Evolutionary conservation across 2,888 invertebrate genomes (phyloP).

Genomic region (Harmothoe impar): DNA sequence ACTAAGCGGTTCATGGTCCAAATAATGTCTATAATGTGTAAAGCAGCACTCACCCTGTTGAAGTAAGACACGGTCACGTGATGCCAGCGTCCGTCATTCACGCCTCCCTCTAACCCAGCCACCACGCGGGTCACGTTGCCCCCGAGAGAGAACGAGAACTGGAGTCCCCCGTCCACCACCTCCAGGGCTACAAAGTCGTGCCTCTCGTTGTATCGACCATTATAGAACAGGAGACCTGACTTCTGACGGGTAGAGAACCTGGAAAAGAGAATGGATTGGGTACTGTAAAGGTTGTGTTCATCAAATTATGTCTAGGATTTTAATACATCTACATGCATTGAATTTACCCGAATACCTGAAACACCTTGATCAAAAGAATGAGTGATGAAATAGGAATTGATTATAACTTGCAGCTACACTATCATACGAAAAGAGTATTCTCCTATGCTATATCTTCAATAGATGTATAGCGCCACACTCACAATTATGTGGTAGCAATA

Average conservation of each 20-base stretch:
- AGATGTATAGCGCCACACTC: too few species aligned
- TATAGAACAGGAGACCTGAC: slow-evolving; percentile 94
- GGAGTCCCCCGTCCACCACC: slow-evolving; percentile 88
- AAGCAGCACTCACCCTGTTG: slow-evolving; percentile 88
- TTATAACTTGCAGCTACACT: too few species aligned
- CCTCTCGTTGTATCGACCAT: slow-evolving; percentile 96
- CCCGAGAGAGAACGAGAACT: slow-evolving; percentile 95
- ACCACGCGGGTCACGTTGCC: slow-evolving; percentile 85
- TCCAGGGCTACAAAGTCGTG: slow-evolving; percentile 97
- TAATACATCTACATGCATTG: neutral
- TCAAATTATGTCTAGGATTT: too few species aligned
- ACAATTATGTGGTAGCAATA: too few species aligned
- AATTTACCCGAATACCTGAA: neutral
- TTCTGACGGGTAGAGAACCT: slow-evolving; percentile 93
- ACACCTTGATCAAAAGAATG: neutral
- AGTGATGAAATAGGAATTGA: too few species aligned
- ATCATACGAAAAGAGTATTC: too few species aligned
- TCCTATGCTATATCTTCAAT: too few species aligned
- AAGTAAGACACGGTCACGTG: slow-evolving; percentile 92
- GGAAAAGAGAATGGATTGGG: slow-evolving; percentile 66
- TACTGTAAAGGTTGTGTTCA: too few species aligned
- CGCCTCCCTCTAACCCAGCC: slow-evolving; percentile 88
- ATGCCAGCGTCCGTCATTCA: slow-evolving; percentile 96
- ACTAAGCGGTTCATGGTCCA: too few species aligned
- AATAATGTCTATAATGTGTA: too few species aligned